phyloP scores from a whole-genome alignment of 2,888 invertebrate species.

The Drosophila cognata region DNA sequence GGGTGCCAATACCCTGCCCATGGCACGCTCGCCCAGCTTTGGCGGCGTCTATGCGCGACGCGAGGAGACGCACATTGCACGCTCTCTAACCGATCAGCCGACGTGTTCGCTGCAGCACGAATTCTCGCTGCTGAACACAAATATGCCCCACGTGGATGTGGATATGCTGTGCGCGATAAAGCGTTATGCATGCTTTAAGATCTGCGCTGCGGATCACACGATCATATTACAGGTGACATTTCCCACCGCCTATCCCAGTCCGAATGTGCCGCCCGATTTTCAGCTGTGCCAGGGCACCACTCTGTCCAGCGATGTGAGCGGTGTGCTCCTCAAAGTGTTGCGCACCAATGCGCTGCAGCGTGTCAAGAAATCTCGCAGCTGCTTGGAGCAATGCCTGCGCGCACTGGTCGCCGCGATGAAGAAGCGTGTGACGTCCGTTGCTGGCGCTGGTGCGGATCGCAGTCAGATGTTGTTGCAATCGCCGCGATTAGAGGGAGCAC shows the following conservation, averaged over 20 bases:
- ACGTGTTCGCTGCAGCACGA: constrained; percentile 88
- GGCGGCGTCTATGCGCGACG: constrained; percentile 60
- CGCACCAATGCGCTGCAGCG: constrained; percentile 92
- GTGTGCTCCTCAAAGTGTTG: constrained; percentile 91
- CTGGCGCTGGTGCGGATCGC: constrained; percentile 78
- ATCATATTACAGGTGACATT: constrained; percentile 88
- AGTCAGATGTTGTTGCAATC: constrained; percentile 84
- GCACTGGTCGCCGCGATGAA: constrained; percentile 89
- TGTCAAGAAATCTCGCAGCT: constrained; percentile 93
- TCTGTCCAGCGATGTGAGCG: constrained; percentile 89
- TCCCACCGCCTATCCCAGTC: constrained; percentile 90
- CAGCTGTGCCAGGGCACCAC: constrained; percentile 89
- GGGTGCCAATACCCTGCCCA: constrained; percentile 54
- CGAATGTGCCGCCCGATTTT: constrained; percentile 88
- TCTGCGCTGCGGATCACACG: constrained; percentile 83
- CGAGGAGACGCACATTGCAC: constrained; percentile 82
- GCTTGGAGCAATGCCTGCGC: constrained; percentile 93
- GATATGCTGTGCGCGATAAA: constrained; percentile 86
- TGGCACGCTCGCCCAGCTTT: constrained; percentile 85
- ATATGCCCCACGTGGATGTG: constrained; percentile 90
- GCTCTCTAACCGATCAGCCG: constrained; percentile 83
- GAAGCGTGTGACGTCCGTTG: constrained; percentile 76
- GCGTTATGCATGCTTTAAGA: constrained; percentile 86
- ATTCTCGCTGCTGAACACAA: constrained; percentile 90
- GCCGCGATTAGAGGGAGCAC: constrained; percentile 84